phyloP scores from a whole-genome alignment of 2,113 vertebrate genomes.

The Sebastes schlegelii region DNA sequence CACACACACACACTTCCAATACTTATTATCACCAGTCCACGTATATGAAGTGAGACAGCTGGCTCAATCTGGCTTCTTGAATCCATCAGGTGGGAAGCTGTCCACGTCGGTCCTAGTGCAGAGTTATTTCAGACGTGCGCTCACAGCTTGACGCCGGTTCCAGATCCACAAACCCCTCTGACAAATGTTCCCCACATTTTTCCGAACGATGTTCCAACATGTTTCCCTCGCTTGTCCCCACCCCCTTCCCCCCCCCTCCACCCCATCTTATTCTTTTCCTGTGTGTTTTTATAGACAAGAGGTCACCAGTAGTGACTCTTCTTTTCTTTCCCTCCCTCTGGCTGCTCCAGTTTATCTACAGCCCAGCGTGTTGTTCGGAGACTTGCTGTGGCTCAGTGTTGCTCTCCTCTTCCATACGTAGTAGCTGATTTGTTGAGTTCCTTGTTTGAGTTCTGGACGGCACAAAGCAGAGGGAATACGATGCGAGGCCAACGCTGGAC shows the following conservation, averaged over 20 bases:
- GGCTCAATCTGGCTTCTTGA: constrained; percentile 79
- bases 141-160: constrained; percentile 36
- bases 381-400: constrained; percentile 13
- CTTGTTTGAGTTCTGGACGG: no score
- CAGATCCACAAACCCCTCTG: constrained; percentile 57
- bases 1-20: background rate
- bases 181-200: constrained; percentile 77
- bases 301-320: constrained; percentile 75
- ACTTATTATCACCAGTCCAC: constrained; percentile 15
- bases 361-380: constrained; percentile 51
- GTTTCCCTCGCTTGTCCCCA: constrained; percentile 28
- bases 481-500: constrained; percentile 11
- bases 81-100: constrained; percentile 87
- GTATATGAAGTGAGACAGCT: constrained; percentile 75
- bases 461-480: background rate
- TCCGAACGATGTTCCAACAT: constrained; percentile 77
- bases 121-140: constrained; percentile 56
- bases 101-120: constrained; percentile 81
- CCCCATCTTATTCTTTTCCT: constrained; percentile 56
- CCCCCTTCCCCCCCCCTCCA: constrained; percentile 5
- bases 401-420: background rate
- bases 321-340: constrained; percentile 35
- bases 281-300: constrained; percentile 71
- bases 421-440: background rate
- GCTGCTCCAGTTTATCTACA: constrained; percentile 56